A percentile compares a stretch with the other conserved stretches of the same genome.
Evolutionary conservation across 2,888 invertebrate species (phyloP).

Genomic region (Lasioglossum zephyrum): DNA sequence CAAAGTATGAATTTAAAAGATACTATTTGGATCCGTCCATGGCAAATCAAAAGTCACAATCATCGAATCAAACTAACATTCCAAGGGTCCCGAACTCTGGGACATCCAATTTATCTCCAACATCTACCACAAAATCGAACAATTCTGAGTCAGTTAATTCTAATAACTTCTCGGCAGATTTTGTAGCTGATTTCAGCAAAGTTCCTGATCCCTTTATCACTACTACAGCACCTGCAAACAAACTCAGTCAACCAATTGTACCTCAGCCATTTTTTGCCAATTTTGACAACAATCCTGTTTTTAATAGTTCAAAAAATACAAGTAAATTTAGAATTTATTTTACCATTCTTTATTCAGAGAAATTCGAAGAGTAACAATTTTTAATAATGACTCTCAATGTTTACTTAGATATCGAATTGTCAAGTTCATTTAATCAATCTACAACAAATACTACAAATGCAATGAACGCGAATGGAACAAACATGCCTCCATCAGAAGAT

Average conservation of each 20-base stretch:
- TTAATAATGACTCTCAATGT: slow-evolving; percentile 22
- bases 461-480: slow-evolving; percentile 76
- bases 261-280: slow-evolving; percentile 88
- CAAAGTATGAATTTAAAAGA: slow-evolving; percentile 97
- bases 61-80: slow-evolving; percentile 70
- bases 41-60: slow-evolving; percentile 71
- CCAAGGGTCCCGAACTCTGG: slow-evolving; percentile 79
- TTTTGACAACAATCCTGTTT: slow-evolving; percentile 90
- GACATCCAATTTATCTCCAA: slow-evolving; percentile 67
- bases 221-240: slow-evolving; percentile 73
- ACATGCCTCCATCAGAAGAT: slow-evolving; percentile 88
- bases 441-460: slow-evolving; percentile 42
- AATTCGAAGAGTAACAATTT: not conserved
- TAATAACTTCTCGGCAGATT: slow-evolving; percentile 80
- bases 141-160: slow-evolving; percentile 70
- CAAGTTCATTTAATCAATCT: slow-evolving; percentile 55
- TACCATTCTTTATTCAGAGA: not conserved
- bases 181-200: slow-evolving; percentile 83
- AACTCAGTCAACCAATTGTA: slow-evolving; percentile 73
- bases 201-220: slow-evolving; percentile 78
- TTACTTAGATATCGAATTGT: slow-evolving; percentile 51
- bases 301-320: slow-evolving; percentile 83
- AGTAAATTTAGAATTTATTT: slow-evolving; percentile 42
- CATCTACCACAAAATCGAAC: slow-evolving; percentile 63
- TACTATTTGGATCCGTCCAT: slow-evolving; percentile 85